A percentile compares a stretch with the other conserved stretches of the same genome.
These are phyloP conservation scores for Amphilophus citrinellus DNA, from an alignment of 2,113 vertebrate species.

Conservation along the genomic window DNA sequence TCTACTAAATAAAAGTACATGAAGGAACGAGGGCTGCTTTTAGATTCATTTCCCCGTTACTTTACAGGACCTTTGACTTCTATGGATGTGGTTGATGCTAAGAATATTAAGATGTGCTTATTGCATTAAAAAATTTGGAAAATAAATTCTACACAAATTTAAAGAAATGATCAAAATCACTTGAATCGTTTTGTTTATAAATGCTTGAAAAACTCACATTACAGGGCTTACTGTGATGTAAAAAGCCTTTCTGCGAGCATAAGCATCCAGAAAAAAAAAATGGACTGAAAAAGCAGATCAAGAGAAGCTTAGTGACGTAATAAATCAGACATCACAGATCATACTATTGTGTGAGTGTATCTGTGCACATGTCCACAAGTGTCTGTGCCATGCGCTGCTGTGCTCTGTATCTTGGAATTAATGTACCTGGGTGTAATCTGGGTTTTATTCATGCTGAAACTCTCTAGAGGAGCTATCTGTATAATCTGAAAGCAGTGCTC, in stretches of 20 bases:
- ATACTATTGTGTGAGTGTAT: not conserved
- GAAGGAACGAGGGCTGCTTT: not conserved
- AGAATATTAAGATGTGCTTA: not conserved
- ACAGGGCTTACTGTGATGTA: not conserved
- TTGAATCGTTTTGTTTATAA: not conserved
- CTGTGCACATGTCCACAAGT: not conserved
- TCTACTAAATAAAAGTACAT: not conserved
- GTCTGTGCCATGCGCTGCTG: constrained; percentile 3
- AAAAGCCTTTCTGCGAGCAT: not conserved
- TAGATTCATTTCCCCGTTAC: not conserved
- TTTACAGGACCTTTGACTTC: not conserved
- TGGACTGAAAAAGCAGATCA: not conserved
- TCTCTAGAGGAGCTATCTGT: constrained; percentile 37
- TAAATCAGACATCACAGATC: constrained; percentile 12
- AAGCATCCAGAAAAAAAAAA: constrained; percentile 7
- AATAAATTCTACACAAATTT: not conserved
- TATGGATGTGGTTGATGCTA: not conserved
- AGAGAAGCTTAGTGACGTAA: constrained; percentile 15
- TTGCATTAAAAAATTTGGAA: not conserved
- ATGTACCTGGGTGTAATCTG: constrained; percentile 59
- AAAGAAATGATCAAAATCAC: not conserved
- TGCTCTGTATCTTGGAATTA: constrained; percentile 41
- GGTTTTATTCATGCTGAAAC: constrained; percentile 53
- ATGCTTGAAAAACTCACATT: not conserved
- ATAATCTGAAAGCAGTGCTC: constrained; percentile 63